Percentiles rank a stretch among this genome's conserved stretches.
Conservation (phyloP, 2,888 invertebrate genomes). For the Polydrusus cervinus region DNA sequence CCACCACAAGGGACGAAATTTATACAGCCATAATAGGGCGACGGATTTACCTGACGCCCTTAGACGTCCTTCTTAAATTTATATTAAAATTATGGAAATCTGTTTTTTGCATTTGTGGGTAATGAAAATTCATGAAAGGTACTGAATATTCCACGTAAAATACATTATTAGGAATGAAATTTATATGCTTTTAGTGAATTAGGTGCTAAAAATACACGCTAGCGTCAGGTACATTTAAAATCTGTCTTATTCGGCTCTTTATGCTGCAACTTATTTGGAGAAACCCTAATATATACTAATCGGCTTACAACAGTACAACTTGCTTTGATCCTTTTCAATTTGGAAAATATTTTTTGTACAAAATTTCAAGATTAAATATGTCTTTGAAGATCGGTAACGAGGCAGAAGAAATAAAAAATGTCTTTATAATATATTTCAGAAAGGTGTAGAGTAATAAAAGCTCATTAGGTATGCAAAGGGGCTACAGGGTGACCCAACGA, state of each 20-base stretch:
- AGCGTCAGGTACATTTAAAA: neutral
- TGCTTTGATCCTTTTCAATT: too few species aligned
- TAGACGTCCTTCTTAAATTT: slow-evolving; percentile 49
- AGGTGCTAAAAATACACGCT: neutral
- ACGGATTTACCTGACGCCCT: slow-evolving; percentile 47
- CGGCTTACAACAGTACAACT: too few species aligned
- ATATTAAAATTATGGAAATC: slow-evolving; percentile 56
- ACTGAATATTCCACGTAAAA: slow-evolving; percentile 14
- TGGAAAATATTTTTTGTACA: too few species aligned
- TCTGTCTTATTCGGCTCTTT: neutral
- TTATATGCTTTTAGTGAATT: slow-evolving; percentile 12
- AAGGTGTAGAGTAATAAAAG: too few species aligned
- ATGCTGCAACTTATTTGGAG: neutral
- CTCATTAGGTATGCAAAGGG: too few species aligned
- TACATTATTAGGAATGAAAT: slow-evolving; percentile 39
- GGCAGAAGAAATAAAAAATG: too few species aligned
- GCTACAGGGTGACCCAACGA: too few species aligned
- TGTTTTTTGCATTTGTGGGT: slow-evolving; percentile 44
- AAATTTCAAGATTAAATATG: too few species aligned
- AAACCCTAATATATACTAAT: too few species aligned
- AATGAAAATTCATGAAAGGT: slow-evolving; percentile 51
- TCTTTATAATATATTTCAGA: too few species aligned
- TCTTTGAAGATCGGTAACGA: too few species aligned
- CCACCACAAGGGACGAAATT: slow-evolving; percentile 38
- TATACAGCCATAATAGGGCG: slow-evolving; percentile 45